Evolutionary conservation across 2,113 vertebrate species (phyloP).

Genomic region (Dicentrarchus labrax): DNA sequence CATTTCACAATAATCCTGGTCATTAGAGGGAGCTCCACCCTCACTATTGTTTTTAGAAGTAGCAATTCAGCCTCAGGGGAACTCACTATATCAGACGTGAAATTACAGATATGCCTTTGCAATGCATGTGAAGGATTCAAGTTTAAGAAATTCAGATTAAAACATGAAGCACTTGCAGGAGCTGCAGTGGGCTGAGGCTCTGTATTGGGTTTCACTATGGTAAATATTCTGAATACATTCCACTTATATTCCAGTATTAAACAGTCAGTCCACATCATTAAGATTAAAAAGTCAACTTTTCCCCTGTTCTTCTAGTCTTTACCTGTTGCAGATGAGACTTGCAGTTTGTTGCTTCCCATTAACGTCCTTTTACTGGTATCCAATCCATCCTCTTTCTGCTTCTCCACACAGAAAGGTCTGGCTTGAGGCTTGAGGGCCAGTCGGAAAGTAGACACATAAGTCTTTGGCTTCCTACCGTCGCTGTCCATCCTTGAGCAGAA

Average conservation of each 20-base stretch:
- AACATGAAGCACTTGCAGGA: background rate
- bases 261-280: background rate
- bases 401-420: background rate
- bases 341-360: slow-evolving; percentile 33
- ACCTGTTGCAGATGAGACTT: slow-evolving; percentile 63
- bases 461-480: slow-evolving; percentile 67
- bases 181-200: background rate
- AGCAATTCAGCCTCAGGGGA: background rate
- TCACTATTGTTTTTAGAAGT: background rate
- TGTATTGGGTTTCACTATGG: background rate
- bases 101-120: background rate
- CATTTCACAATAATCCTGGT: background rate
- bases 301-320: slow-evolving; percentile 20
- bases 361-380: background rate
- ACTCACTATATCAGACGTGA: background rate
- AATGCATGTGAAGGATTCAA: background rate
- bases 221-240: background rate
- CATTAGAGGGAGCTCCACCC: background rate
- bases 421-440: slow-evolving; percentile 70
- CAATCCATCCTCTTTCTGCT: slow-evolving; percentile 50
- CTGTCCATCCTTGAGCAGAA: slow-evolving; percentile 71
- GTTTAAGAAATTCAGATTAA: slow-evolving; percentile 7
- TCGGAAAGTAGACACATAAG: slow-evolving; percentile 78
- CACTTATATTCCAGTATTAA: background rate
- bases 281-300: background rate